These are phyloP conservation scores for Pachyseris speciosa DNA, from an alignment of 64 coral and sea anemone genomes.

Conservation along the genomic window DNA sequence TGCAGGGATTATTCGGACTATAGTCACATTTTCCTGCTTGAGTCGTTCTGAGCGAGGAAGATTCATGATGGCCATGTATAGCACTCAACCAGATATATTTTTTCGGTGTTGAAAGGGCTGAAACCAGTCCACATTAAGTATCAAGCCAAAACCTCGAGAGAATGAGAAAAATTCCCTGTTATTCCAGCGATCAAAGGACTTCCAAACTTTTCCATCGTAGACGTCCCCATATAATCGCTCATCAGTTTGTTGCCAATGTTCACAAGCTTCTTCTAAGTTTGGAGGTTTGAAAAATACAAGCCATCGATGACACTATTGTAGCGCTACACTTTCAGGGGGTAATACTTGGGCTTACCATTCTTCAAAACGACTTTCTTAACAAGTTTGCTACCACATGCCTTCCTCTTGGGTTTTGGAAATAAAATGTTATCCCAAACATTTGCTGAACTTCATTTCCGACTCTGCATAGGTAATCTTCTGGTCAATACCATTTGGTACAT, in stretches of 20 bases:
- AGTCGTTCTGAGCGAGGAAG: too few species aligned
- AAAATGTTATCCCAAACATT: conserved; percentile 5
- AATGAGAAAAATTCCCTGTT: background rate
- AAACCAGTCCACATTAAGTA: too few species aligned
- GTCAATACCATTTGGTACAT: conserved; percentile 37
- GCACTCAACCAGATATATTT: too few species aligned
- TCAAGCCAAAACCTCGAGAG: too few species aligned
- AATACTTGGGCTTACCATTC: conserved; percentile 30
- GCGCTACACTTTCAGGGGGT: conserved; percentile 9
- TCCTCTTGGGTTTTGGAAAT: conserved; percentile 13
- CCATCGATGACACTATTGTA: background rate
- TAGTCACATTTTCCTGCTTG: too few species aligned
- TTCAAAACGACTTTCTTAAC: conserved; percentile 34
- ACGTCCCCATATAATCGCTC: background rate
- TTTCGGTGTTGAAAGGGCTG: too few species aligned
- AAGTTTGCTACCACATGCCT: conserved; percentile 32
- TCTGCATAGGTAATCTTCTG: background rate
- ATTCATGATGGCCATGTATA: too few species aligned
- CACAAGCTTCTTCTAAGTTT: too few species aligned
- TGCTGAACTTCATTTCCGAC: background rate
- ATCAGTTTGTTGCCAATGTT: too few species aligned
- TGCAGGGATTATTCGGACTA: too few species aligned
- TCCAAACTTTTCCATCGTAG: background rate
- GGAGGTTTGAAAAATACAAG: background rate
- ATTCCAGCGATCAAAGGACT: background rate